These are phyloP conservation scores for Tyria jacobaeae DNA, from an alignment of 2,888 invertebrate species.

Conservation along the genomic window DNA sequence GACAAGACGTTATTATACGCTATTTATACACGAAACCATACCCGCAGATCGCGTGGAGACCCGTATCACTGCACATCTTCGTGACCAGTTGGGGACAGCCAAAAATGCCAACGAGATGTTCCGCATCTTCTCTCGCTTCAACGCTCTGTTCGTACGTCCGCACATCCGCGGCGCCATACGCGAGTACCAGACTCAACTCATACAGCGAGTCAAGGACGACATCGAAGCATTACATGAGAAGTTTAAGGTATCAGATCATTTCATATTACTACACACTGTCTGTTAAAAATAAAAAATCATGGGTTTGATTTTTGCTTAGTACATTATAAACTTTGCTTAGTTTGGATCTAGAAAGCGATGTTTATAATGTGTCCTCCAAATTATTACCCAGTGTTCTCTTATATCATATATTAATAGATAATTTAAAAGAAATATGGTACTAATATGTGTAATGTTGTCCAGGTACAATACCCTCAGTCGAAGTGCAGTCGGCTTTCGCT, in stretches of 20 bases:
- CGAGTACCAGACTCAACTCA: slow-evolving; percentile 99
- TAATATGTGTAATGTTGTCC: slow-evolving; percentile 10
- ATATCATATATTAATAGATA: background rate
- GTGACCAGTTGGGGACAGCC: slow-evolving; percentile 99
- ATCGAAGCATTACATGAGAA: slow-evolving; percentile 99
- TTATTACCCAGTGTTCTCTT: no score
- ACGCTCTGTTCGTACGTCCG: slow-evolving; percentile 99
- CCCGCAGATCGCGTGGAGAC: slow-evolving; percentile 96
- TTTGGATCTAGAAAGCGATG: no score
- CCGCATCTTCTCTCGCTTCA: slow-evolving; percentile 98
- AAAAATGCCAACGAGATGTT: slow-evolving; percentile 99
- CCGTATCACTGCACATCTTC: slow-evolving; percentile 97
- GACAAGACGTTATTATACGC: no score
- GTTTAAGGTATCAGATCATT: slow-evolving; percentile 91
- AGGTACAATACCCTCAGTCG: slow-evolving; percentile 98
- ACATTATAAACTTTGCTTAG: no score
- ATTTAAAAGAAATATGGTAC: background rate
- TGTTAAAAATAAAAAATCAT: no score
- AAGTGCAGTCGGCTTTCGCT: slow-evolving; percentile 97
- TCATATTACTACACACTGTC: background rate
- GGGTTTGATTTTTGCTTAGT: no score
- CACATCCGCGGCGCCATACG: slow-evolving; percentile 99
- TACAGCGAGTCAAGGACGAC: slow-evolving; percentile 99
- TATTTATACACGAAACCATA: background rate
- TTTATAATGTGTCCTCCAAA: no score